Evolutionary conservation across 2,888 invertebrate species (phyloP), one percentile per base, ranked within the genome.

Genomic region (Sphinx pinastri): DNA sequence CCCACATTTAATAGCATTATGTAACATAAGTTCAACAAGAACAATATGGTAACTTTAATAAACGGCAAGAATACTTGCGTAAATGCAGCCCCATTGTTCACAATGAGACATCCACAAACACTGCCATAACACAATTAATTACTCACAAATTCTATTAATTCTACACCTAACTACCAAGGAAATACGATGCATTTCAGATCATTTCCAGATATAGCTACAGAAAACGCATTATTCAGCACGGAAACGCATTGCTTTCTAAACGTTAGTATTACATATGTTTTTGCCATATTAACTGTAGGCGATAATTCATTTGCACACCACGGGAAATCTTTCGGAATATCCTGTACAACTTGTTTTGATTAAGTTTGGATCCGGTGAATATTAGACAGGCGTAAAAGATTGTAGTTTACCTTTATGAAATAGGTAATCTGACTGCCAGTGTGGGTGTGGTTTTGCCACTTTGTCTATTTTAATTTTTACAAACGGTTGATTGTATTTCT

Each of bases 181-280:
- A 25, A 70, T 70, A 79, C 66, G 71, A 75, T 70, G 60, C 70
- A 66, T 60, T 60, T 69, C 68, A 67, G 75, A 19, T 55, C 3
- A 19, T 55, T 16, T 19, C 19, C 72, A 78, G 76, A 74, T 75
- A 76, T 74, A 73, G 75, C 72, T 74, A 77, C 78, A 82, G 78
- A 81, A 83, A 83, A 81, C 74, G 79, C 83, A 82, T 81, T 81
- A 80, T 80, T 78, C 80, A 79, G 74, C 76, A 80, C 80, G 86
- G 84, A 88, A 86, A 87, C 73, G 79, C 77, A 78, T 77, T 73
- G 81, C 86, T 89, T 89, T 89, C 86, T 84, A 84, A 79, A 75
- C 77, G 79, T 82, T 82, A 78, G 71, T 76, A 72, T 71, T 74
- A 76, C 77, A 76, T 73, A 73, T 78, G 81, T 79, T 85, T 82